Evolutionary conservation across 92 coral and sea anemone genomes (phyloP).

Genomic region (Blastomussa wellsi): DNA sequence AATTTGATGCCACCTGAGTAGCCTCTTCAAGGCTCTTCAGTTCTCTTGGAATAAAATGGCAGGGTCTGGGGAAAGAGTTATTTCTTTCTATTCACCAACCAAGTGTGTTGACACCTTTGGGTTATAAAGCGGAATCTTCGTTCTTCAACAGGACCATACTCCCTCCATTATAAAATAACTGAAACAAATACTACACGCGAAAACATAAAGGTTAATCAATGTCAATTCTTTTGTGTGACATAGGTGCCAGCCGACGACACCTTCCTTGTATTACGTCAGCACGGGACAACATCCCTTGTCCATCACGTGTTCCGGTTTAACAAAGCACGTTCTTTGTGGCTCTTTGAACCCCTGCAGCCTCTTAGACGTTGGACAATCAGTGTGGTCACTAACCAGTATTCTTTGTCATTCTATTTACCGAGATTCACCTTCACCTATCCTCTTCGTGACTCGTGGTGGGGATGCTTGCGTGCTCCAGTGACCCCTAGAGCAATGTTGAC

Average conservation of each 20-base stretch:
- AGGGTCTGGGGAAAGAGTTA: not conserved
- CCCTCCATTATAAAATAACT: not conserved
- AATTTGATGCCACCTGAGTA: not conserved
- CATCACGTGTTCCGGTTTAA: constrained; percentile 86
- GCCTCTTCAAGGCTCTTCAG: not conserved
- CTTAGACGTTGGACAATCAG: constrained; percentile 70
- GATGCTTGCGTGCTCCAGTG: no score
- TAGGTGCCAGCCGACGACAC: constrained; percentile 78
- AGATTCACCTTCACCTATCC: no score
- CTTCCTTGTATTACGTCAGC: constrained; percentile 73
- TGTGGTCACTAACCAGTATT: constrained; percentile 86
- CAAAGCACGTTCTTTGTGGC: constrained; percentile 73
- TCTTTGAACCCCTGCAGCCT: constrained; percentile 80
- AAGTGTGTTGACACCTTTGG: not conserved
- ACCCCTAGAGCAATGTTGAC: no score
- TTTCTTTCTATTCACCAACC: not conserved
- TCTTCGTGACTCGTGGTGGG: no score
- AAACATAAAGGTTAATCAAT: not conserved
- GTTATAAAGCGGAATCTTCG: not conserved
- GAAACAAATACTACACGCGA: not conserved
- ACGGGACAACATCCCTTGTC: constrained; percentile 46
- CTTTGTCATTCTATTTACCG: no score
- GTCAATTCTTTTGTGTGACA: not conserved
- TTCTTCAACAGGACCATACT: not conserved
- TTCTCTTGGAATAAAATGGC: not conserved